Evolutionary conservation across 2,113 vertebrate species (phyloP), one percentile per base, ranked within the genome.

Genomic region (Thomomys bottae): DNA sequence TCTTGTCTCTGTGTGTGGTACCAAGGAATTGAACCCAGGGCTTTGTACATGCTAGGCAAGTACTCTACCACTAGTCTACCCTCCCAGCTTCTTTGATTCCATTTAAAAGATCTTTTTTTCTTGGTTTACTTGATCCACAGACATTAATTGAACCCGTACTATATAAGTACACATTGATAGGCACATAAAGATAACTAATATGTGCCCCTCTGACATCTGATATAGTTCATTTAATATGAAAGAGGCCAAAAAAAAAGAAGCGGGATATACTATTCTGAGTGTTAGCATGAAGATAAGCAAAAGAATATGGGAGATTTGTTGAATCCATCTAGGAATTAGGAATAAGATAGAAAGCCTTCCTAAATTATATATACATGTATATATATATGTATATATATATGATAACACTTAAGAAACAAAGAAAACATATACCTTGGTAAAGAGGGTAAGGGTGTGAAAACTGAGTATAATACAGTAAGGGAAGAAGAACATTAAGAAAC

Each of bases 371-470:
- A 63, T 42, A 71, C 26, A 6, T 9, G n/a, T n/a, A n/a, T 10
- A 63, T 42, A 71, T 30, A 6, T 9, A 34, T 84, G 67, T n/a
- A n/a, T 10, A 63, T 42, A 71, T 30, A 6, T 9, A 34, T 84
- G 67, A 26, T 86, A 63, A 84, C 8, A 42, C 8, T 63, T 20
- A 84, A 78, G 71, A 67, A 12, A 64, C 26, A 75, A 54, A 61
- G 12, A 84, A 32, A 42, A 84, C 59, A 54, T 24, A 36, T 8
- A 73, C 15, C 5, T 21, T 61, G 11, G 28, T 75, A 36, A n/a
- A 75, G 36, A 17, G 59, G 4, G 1, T 38, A 4, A 15, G 21
- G 3, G 2, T 4, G 17, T 0, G 70, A 18, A 45, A 40, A 24
- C 28, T 14, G 23, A 77, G 12, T 23, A 15, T 61, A 24, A 15